Evolutionary conservation across 2,888 invertebrate species (phyloP).

Genomic region (Phragmatobia fuliginosa): DNA sequence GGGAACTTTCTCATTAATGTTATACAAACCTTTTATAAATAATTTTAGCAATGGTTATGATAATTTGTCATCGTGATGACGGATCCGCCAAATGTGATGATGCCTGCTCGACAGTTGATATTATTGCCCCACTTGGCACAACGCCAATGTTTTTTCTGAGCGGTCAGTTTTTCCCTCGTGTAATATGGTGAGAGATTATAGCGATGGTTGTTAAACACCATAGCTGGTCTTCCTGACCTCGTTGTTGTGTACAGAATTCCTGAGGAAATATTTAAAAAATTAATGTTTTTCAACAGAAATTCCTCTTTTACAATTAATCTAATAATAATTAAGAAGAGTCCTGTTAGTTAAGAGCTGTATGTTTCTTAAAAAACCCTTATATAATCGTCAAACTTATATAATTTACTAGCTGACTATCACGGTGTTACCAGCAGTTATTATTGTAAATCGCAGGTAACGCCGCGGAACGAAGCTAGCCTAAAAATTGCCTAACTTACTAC

Average conservation of each 20-base stretch:
- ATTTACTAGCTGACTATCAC: too few species aligned
- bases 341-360: too few species aligned
- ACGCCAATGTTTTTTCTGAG: conserved; percentile 15
- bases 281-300: background rate
- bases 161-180: background rate
- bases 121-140: conserved; percentile 13
- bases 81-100: conserved; percentile 4
- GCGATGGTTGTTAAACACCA: conserved; percentile 13
- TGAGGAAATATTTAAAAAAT: conserved; percentile 2
- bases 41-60: conserved; percentile 12
- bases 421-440: too few species aligned
- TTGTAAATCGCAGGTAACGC: too few species aligned
- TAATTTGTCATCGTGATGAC: conserved; percentile 11
- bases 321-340: background rate
- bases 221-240: conserved; percentile 14
- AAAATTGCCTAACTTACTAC: too few species aligned
- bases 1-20: background rate
- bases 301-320: background rate
- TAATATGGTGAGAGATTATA: conserved; percentile 20
- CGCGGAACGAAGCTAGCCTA: too few species aligned
- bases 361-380: background rate
- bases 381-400: background rate
- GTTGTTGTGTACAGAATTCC: conserved; percentile 9
- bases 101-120: conserved; percentile 13
- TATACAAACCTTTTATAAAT: background rate